Base-by-base conservation (phyloP, 2,113 vertebrate species). In the Narcine bancroftii region DNA sequence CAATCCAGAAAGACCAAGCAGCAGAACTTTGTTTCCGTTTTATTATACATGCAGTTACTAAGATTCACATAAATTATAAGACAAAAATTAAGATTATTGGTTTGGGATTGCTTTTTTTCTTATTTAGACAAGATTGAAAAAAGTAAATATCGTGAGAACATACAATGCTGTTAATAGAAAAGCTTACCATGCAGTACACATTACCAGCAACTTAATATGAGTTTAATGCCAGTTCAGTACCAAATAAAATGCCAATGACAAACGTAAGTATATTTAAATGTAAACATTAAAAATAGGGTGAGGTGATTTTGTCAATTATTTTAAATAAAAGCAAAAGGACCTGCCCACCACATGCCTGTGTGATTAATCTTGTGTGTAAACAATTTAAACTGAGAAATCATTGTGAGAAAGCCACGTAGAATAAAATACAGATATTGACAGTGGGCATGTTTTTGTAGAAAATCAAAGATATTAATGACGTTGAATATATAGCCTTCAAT, bases 31-130 rank as follows among this genome's bases (percentile, higher is more conserved):
- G 19, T 71, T 89, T 71, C 26, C 42, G 21, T 69, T 77, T 91
- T 91, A 91, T 91, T 91, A 91, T 47, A 91, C 89, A 71, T 91
- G 89, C 89, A 91, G 6, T 91, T 65, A 45, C 66, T 91, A 69
- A 69, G 89, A 69, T 63, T 4, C 56, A 21, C 53, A 69, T 39
- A 66, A 85, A 36, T 89, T 65, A 91, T 91, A 91, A 91, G 89
- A 69, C 89, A 71, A 91, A 91, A 91, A 69, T 91, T 42, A 91
- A 69, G 33, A 89, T 15, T 15, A 65, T 26, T 69, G 47, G 11
- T 91, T 69, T 69, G 39, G 66, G 63, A 47, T 91, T 69, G 10
- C 0, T 3, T 9, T 69, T n/a, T 53, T 83, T 29, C 33, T 65
- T 11, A 42, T 69, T 91, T 91, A 89, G 36, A 63, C 65, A 65